A percentile compares a stretch with the other conserved stretches of the same genome.
Conservation (phyloP, 1,140 invertebrate genomes). For the Pteromalus puparum region DNA sequence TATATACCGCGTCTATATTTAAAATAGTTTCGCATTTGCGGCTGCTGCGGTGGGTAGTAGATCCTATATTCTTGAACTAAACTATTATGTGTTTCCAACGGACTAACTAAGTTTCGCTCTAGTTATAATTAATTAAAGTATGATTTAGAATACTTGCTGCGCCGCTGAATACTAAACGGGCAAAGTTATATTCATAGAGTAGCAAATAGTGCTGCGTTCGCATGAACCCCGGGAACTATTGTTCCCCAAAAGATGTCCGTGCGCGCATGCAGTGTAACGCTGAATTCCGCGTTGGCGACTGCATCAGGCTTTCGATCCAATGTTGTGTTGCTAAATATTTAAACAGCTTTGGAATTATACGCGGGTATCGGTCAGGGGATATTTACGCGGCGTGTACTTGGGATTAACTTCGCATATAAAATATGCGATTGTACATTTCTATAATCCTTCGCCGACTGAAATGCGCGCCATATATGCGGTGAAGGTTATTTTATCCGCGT, state of each 20-base stretch:
- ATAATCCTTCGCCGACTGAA: too few species aligned
- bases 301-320: background rate
- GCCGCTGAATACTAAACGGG: constrained; percentile 1
- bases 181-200: constrained; percentile 39
- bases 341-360: background rate
- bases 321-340: background rate
- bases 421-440: too few species aligned
- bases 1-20: background rate
- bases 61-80: background rate
- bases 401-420: background rate
- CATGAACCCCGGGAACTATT: background rate
- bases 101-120: constrained; percentile 3
- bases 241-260: background rate
- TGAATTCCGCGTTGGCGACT: background rate
- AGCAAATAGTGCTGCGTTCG: constrained; percentile 14
- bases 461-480: too few species aligned
- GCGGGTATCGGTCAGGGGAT: too few species aligned
- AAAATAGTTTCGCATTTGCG: background rate
- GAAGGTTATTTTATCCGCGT: too few species aligned
- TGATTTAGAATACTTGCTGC: constrained; percentile 37
- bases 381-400: too few species aligned
- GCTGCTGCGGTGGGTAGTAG: background rate
- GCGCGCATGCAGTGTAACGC: background rate
- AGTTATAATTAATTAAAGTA: constrained; percentile 41
- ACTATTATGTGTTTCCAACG: constrained; percentile 5